These are phyloP conservation scores for Drosophila leontia DNA, from an alignment of 1,140 invertebrate species.

Conservation along the genomic window DNA sequence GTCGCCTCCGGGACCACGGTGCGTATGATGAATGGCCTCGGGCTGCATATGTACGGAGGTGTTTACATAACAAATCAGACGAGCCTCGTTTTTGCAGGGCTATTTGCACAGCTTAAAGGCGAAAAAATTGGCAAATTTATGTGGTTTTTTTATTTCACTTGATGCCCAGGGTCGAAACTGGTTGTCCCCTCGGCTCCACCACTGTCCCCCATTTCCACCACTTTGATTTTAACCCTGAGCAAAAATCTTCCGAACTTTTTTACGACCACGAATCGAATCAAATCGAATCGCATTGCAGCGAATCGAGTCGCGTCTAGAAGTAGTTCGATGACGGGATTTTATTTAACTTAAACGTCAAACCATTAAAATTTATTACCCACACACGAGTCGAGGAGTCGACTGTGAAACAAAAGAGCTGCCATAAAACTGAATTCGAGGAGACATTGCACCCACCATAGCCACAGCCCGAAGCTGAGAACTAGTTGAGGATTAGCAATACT, in stretches of 20 bases:
- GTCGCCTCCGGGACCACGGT: constrained; percentile 55
- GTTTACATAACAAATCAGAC: constrained; percentile 58
- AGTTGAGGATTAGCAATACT: constrained; percentile 27
- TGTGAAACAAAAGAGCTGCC: constrained; percentile 50
- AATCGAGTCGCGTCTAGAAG: constrained; percentile 43
- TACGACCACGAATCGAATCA: constrained; percentile 35
- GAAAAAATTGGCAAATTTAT: constrained; percentile 51
- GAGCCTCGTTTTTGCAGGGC: constrained; percentile 50
- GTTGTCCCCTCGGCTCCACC: constrained; percentile 7
- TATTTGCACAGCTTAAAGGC: constrained; percentile 60
- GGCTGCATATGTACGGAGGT: constrained; percentile 31
- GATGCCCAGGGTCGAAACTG: constrained; percentile 40
- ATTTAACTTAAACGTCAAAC: constrained; percentile 53
- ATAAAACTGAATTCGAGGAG: constrained; percentile 35
- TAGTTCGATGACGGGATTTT: constrained; percentile 50
- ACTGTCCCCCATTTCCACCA: not conserved
- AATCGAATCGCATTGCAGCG: constrained; percentile 24
- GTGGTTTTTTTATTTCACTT: constrained; percentile 42
- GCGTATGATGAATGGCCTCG: constrained; percentile 70
- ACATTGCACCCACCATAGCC: constrained; percentile 19
- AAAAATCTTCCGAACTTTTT: constrained; percentile 30
- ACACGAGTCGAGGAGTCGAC: constrained; percentile 18
- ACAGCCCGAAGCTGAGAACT: constrained; percentile 25
- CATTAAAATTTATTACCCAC: constrained; percentile 48
- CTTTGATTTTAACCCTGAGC: constrained; percentile 25